Base-by-base conservation (phyloP, 2,888 invertebrate species). In the Drosophila neonasuta region DNA sequence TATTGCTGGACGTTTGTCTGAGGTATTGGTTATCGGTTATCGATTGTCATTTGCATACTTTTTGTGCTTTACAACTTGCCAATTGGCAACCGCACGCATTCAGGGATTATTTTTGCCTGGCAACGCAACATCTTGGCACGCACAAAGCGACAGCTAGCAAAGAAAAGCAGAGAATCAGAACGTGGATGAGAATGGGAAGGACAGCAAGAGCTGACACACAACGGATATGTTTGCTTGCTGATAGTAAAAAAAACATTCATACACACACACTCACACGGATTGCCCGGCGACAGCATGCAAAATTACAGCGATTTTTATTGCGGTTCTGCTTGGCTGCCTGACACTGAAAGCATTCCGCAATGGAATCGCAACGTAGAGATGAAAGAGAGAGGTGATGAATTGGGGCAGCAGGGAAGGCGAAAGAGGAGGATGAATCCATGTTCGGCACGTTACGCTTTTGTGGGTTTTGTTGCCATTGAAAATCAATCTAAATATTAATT, bases 401-500 rank as follows among this genome's bases (percentile, higher is more conserved):
- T 34, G 13, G 13, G 10, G 20, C 10, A 42, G 9, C n/a, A 9
- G 9, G 5, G 8, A 20, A 17, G 17, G 15, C 20, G 17, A 4
- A 8, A 20, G 8, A 32, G 42, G 9, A 2, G 8, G n/a, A 29
- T 11, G 6, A 48, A 39, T 39, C 39, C 11, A 55, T 49, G 55
- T 10, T 56, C 56, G 69, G 49, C 56, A 61, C 63, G 79, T 71
- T 71, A 59, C 61, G 68, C 63, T 68, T 69, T 44, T 63, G 49
- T 48, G 72, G 54, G 48, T 60, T 71, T 61, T 78, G 75, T 78
- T 71, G 68, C 79, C 74, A 84, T 84, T 77, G 71, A 81, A 86
- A 84, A 86, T 84, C 87, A 84, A 83, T 83, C 82, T 73, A 84
- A 83, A 81, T 77, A 86, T 84, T 83, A 83, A 83, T 83, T 83